Evolutionary conservation across 2,797 vertebrate species (phyloP), one percentile per base, ranked within the genome.

Genomic region (Emydoidea blandingii): DNA sequence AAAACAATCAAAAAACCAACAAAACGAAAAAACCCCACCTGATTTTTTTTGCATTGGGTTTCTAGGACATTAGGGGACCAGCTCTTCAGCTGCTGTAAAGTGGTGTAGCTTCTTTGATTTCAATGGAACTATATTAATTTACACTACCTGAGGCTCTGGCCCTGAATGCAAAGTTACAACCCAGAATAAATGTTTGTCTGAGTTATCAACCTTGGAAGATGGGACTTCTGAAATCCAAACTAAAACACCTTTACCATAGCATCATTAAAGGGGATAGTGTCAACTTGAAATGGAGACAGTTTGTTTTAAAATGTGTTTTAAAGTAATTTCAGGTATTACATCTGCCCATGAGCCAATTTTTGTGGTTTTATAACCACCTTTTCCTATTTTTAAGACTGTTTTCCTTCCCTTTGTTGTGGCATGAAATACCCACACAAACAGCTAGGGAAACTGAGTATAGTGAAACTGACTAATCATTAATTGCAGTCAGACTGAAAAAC

Each of bases 261-360:
- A n/a, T 68, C 2, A 1, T 87, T 83, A 50, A 79, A 41, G 50
- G 94, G 50, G 68, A 4, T 11, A 53, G 83, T 4, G 79, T 95
- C 47, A 27, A 54, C 59, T 83, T 92, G 65, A 91, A 94, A 95
- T 47, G 91, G 96, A 94, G 80, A 96, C 74, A 65, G 31, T 56
- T 90, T 90, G 56, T 37, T 96, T 95, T 87, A 92, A 93, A 95
- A 85, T 93, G 54, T 83, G 93, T 92, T 92, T 91, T 96, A 74
- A 92, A 85, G 88, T 92, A 68, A 96, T 93, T 95, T 95, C 52
- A 86, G 91, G 53, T 88, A 95, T 95, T 96, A 76, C n/a, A 85
- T 79, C 79, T 95, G 68, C 91, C 95, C 41, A 29, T n/a, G 27
- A 95, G 96, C 89, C 74, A 93, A 90, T 98, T 96, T 84, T 81